These are phyloP conservation scores for Meiosimyza decipiens DNA, from an alignment of 2,888 invertebrate genomes.

Conservation along the genomic window DNA sequence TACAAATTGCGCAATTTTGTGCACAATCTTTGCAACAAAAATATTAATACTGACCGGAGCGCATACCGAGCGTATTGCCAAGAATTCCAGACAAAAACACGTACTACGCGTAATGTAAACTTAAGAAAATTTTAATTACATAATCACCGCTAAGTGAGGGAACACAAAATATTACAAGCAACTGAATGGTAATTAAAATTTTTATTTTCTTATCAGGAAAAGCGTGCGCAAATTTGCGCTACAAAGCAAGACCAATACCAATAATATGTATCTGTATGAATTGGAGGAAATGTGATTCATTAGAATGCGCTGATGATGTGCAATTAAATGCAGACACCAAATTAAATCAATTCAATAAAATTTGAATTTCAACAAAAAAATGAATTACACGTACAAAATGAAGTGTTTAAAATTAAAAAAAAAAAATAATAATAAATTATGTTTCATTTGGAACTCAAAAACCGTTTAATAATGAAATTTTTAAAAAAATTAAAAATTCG, in stretches of 20 bases:
- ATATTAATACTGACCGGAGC: too few species aligned
- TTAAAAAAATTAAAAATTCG: too few species aligned
- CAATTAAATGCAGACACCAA: too few species aligned
- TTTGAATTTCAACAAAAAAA: too few species aligned
- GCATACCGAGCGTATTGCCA: slow-evolving; percentile 9
- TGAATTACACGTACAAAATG: too few species aligned
- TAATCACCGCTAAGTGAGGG: slow-evolving; percentile 13
- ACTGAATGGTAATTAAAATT: neutral
- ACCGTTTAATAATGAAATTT: too few species aligned
- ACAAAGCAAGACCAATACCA: neutral
- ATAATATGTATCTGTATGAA: neutral
- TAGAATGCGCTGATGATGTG: too few species aligned
- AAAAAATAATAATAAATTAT: too few species aligned
- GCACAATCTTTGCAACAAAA: neutral
- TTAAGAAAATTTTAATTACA: slow-evolving; percentile 3
- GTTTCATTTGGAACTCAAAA: too few species aligned
- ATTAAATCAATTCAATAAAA: too few species aligned
- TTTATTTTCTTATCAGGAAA: neutral
- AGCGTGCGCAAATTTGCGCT: neutral
- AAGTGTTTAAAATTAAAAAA: too few species aligned
- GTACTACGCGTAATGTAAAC: slow-evolving; percentile 19
- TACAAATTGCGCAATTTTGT: slow-evolving; percentile 14
- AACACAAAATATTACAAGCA: slow-evolving; percentile 12
- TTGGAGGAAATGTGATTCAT: neutral
- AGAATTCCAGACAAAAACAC: slow-evolving; percentile 34